phyloP scores from a whole-genome alignment of 2,888 invertebrate species.

The Anoplius nigerrimus region DNA sequence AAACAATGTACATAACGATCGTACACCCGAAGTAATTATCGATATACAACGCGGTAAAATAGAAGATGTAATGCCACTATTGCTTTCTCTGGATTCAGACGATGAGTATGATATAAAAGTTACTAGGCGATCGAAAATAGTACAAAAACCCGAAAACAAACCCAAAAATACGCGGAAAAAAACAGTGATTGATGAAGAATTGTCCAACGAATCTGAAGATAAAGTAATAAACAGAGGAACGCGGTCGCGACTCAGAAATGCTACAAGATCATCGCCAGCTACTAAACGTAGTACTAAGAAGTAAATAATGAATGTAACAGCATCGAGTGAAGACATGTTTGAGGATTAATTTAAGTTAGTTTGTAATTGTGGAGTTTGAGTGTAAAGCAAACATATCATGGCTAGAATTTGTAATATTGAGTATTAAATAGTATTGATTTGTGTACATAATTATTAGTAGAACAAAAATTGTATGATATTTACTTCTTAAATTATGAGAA shows the following conservation, averaged over 20 bases:
- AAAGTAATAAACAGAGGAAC: conserved; percentile 56
- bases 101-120: conserved; percentile 68
- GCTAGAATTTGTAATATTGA: too few relatives aligned
- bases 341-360: conserved; percentile 28
- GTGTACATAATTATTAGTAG: too few relatives aligned
- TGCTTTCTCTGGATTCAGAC: conserved; percentile 64
- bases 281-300: conserved; percentile 20
- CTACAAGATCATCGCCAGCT: conserved; percentile 21
- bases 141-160: conserved; percentile 13
- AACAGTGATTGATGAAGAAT: neutral
- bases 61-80: conserved; percentile 56
- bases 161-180: conserved; percentile 7
- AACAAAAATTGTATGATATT: too few relatives aligned
- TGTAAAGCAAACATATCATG: too few relatives aligned
- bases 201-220: conserved; percentile 53
- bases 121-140: conserved; percentile 62
- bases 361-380: too few relatives aligned
- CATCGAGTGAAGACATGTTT: conserved; percentile 65
- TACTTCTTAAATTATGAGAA: too few relatives aligned
- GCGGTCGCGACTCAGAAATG: conserved; percentile 52
- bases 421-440: too few relatives aligned
- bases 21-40: conserved; percentile 60
- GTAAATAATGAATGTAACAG: conserved; percentile 24
- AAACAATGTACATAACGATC: conserved; percentile 55
- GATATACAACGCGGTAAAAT: conserved; percentile 63